Conservation (phyloP, 2,113 vertebrate genomes). For the Daphoenositta chrysoptera region DNA sequence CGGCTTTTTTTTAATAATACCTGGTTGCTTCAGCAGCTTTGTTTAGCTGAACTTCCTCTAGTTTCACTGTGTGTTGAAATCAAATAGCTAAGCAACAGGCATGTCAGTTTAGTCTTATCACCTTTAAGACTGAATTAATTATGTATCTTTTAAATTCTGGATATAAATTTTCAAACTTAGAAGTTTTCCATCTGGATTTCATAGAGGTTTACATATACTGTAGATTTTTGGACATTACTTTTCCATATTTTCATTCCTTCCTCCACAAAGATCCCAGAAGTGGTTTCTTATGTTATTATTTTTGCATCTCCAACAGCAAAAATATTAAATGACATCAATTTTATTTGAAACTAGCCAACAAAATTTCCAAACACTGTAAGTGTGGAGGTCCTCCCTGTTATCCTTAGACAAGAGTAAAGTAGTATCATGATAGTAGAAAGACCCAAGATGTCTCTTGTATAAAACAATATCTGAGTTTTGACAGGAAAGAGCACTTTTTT, state of each 20-base stretch:
- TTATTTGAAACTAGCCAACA: not conserved
- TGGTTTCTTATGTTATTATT: not conserved
- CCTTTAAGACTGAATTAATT: not conserved
- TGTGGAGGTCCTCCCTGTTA: not conserved
- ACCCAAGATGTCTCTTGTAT: not conserved
- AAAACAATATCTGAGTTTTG: not conserved
- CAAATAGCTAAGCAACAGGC: not conserved
- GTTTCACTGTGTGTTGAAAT: not conserved
- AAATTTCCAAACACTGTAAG: not conserved
- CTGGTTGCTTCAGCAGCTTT: not conserved
- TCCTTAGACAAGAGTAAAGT: not conserved
- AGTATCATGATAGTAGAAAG: not conserved
- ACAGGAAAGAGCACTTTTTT: not conserved
- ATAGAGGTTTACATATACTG: not conserved
- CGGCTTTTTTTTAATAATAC: not conserved
- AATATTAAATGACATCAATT: not conserved
- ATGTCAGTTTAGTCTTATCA: not conserved
- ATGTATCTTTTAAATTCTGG: not conserved
- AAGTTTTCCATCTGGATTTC: not conserved
- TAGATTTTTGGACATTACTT: not conserved
- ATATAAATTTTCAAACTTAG: not conserved
- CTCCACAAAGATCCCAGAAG: not conserved
- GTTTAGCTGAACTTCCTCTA: not conserved
- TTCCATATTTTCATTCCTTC: not conserved
- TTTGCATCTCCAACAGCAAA: not conserved